Percentiles rank a stretch among this genome's conserved stretches.
phyloP scores from a whole-genome alignment of 2,888 invertebrate species.

The Nemotelus pantherinus region DNA sequence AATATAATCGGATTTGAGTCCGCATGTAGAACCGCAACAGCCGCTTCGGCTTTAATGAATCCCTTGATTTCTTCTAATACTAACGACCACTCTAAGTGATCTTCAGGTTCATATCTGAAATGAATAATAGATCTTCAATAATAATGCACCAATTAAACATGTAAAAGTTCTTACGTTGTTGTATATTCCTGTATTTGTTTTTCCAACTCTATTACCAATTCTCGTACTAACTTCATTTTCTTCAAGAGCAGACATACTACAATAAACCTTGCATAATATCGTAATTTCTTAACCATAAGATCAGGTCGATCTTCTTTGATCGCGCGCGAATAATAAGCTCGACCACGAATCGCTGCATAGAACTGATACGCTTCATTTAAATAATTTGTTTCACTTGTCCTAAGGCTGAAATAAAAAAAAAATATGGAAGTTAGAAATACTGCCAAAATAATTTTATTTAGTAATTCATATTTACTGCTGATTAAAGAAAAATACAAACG shows the following conservation, averaged over 20 bases:
- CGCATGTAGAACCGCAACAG: constrained; percentile 87
- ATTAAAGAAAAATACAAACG: too few relatives aligned
- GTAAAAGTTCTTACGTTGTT: constrained; percentile 68
- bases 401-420: constrained; percentile 72
- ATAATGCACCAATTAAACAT: neutral
- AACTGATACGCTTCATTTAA: constrained; percentile 96
- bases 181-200: constrained; percentile 96
- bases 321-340: constrained; percentile 94
- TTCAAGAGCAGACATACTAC: constrained; percentile 94
- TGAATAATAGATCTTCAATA: constrained; percentile 11
- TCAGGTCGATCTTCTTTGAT: constrained; percentile 94
- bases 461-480: too few relatives aligned
- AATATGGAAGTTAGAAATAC: neutral
- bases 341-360: constrained; percentile 92
- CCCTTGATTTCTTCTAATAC: constrained; percentile 94
- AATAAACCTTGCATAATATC: constrained; percentile 95
- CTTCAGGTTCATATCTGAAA: constrained; percentile 88
- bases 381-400: constrained; percentile 97
- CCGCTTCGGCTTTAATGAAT: constrained; percentile 91
- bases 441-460: neutral
- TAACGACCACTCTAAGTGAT: constrained; percentile 94
- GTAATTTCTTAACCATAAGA: constrained; percentile 94
- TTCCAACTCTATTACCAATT: constrained; percentile 90
- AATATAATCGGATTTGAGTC: constrained; percentile 87
- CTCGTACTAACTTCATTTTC: constrained; percentile 91